phyloP scores from a whole-genome alignment of 2,888 invertebrate species.

The Bibio marci region DNA sequence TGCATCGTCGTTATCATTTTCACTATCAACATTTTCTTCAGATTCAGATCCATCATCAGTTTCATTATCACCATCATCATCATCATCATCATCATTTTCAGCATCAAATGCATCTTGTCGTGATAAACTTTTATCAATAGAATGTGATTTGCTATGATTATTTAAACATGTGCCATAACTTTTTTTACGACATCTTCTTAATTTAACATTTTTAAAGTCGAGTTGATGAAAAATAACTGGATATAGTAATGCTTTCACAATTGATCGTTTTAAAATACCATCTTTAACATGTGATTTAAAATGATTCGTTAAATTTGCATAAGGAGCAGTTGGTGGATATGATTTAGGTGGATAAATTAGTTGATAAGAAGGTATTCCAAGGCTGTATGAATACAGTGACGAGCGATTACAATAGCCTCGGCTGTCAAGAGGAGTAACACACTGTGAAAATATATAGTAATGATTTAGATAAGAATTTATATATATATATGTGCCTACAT shows the following conservation, averaged over 20 bases:
- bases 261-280: slow-evolving; percentile 49
- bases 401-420: slow-evolving; percentile 38
- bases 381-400: slow-evolving; percentile 31
- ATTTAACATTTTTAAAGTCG: slow-evolving; percentile 32
- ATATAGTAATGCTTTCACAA: slow-evolving; percentile 60
- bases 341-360: slow-evolving; percentile 53
- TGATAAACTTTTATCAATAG: slow-evolving; percentile 27
- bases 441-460: slow-evolving; percentile 5
- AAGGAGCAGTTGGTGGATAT: slow-evolving; percentile 61
- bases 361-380: slow-evolving; percentile 25
- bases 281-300: slow-evolving; percentile 57
- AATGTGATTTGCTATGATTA: background rate
- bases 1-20: slow-evolving; percentile 30
- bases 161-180: slow-evolving; percentile 6
- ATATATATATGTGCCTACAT: no score
- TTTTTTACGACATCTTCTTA: slow-evolving; percentile 31
- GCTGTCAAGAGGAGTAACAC: slow-evolving; percentile 24
- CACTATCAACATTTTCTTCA: slow-evolving; percentile 13
- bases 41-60: background rate
- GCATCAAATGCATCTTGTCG: slow-evolving; percentile 40
- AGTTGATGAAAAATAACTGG: slow-evolving; percentile 37
- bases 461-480: background rate
- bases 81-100: background rate
- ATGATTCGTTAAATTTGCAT: slow-evolving; percentile 57
- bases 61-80: slow-evolving; percentile 16